Evolutionary conservation across 2,113 vertebrate genomes (phyloP), one percentile per base, ranked within the genome.

Genomic region (Amphiprion percula): DNA sequence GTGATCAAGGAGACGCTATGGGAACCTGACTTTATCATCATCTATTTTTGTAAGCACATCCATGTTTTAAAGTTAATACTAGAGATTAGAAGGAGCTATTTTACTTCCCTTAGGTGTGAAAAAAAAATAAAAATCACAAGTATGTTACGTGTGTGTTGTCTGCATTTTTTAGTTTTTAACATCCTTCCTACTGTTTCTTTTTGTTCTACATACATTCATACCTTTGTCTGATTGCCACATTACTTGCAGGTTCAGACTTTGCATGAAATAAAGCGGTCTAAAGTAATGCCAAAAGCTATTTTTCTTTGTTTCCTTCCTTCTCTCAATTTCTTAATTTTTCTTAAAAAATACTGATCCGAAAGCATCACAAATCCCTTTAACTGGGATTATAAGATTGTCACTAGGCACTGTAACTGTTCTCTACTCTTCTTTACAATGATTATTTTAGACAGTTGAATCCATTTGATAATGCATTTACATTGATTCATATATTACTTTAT

Each of bases 11-110:
- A 39, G 16, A 1, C 5, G 14, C 28, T 50, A 47, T 50, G 49
- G 49, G 49, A 71, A 50, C 10, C 23, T 59, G n/a, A 15, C 33
- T 72, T 52, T 19, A 17, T 60, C 68, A 37, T 49, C 26, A n/a
- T 60, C 44, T 24, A 15, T 62, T 24, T 10, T 39, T 61, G 46
- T 0, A 0, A 15, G 49, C 2, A 19, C 8, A 16, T 52, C 49
- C 49, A 10, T 52, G 19, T 52, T 24, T 55, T 12, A 24, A 11
- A 55, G 21, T 55, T 14, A 55, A 26, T 14, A 12, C 2, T 26
- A 4, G 52, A 53, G n/a, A 53, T 53, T 17, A n/a, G 21, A 52
- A 21, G 49, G 9, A 52, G 21, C 49, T n/a, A 44, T 44, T 19
- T 21, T 52, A n/a, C 49, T 21, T 9, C 17, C 49, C 49, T 19